These are phyloP conservation scores for Papilio polyxenes DNA, from an alignment of 1,140 invertebrate genomes.

Conservation along the genomic window DNA sequence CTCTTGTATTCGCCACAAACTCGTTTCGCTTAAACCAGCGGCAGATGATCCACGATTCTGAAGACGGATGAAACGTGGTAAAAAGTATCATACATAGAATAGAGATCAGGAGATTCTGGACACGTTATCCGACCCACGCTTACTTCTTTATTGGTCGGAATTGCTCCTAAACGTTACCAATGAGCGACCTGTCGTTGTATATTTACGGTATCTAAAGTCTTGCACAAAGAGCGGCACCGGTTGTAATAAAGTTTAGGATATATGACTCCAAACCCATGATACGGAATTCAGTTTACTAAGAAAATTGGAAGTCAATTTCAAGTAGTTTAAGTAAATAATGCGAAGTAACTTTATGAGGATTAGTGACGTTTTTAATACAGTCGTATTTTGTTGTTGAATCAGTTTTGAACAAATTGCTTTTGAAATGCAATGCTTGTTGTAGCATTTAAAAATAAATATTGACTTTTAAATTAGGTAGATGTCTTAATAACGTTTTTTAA, in stretches of 20 bases:
- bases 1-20: constrained; percentile 59
- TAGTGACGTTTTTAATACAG: constrained; percentile 12
- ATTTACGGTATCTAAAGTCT: constrained; percentile 68
- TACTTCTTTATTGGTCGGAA: constrained; percentile 73
- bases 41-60: constrained; percentile 44
- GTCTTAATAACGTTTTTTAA: background rate
- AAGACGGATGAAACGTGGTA: constrained; percentile 36
- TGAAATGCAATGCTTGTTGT: background rate
- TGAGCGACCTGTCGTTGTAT: constrained; percentile 71
- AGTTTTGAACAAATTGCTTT: background rate
- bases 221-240: constrained; percentile 57
- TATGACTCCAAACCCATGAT: constrained; percentile 52
- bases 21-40: constrained; percentile 54
- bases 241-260: constrained; percentile 63
- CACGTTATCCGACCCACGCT: constrained; percentile 65
- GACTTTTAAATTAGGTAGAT: background rate
- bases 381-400: background rate
- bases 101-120: constrained; percentile 57
- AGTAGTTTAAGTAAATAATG: constrained; percentile 45
- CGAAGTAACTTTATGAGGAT: constrained; percentile 21
- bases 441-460: background rate
- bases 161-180: constrained; percentile 77
- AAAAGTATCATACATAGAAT: constrained; percentile 38
- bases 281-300: constrained; percentile 45
- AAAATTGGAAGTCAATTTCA: constrained; percentile 48